These are phyloP conservation scores for fruit fly (Drosophila melanogaster) DNA, from an alignment of 1,140 invertebrate genomes.

Conservation along the genomic window Release_6_plus_ISO1_MT NT_033779.5:11639501-11640000, in stretches of 20 bases:
- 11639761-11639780: conserved; percentile 5
- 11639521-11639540: conserved; percentile 29
- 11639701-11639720: conserved; percentile 45
- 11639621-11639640: conserved; percentile 78
- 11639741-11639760: conserved; percentile 46
- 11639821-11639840: conserved; percentile 67
- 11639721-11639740: conserved; percentile 47
- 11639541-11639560: neutral
- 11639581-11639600: conserved; percentile 76
- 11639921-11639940: conserved; percentile 36
- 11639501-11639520: conserved; percentile 22
- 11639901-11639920: conserved; percentile 58
- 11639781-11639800: conserved; percentile 55
- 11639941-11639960: conserved; percentile 4
- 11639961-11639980: neutral
- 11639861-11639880: conserved; percentile 78
- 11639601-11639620: conserved; percentile 78
- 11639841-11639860: conserved; percentile 76
- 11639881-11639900: conserved; percentile 74
- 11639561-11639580: conserved; percentile 57
- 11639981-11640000: neutral
- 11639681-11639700: neutral
- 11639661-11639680: conserved; percentile 2
- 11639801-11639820: conserved; percentile 50
- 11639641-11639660: conserved; percentile 42